Evolutionary conservation across 2,797 vertebrate species (phyloP).

Genomic region (Pogonophryne albipinna): DNA sequence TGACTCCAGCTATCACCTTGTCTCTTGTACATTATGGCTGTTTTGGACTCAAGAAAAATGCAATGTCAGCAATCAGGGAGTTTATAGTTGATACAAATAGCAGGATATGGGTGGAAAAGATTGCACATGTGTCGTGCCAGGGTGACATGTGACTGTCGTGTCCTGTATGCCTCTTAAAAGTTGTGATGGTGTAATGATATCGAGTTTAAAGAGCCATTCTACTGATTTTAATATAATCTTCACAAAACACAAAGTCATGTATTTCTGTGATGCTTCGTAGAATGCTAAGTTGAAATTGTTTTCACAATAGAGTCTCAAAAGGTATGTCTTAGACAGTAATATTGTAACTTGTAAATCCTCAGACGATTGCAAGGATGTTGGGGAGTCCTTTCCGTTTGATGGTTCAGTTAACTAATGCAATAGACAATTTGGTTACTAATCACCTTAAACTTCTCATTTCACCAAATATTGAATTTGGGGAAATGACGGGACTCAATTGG

Average conservation of each 20-base stretch:
- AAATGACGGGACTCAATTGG: not conserved
- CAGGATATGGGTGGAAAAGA: constrained; percentile 64
- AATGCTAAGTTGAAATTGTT: constrained; percentile 21
- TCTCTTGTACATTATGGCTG: constrained; percentile 31
- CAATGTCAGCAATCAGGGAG: constrained; percentile 55
- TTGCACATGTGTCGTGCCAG: not conserved
- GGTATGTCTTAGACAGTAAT: constrained; percentile 10
- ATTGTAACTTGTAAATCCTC: not conserved
- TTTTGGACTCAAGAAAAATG: constrained; percentile 55
- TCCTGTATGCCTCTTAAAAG: constrained; percentile 2
- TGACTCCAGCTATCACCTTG: constrained; percentile 26
- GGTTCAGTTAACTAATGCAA: not conserved
- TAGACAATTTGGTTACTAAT: not conserved
- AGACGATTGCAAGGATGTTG: not conserved
- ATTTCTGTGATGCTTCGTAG: constrained; percentile 25
- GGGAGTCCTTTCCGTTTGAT: not conserved
- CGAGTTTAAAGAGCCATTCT: not conserved
- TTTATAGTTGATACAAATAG: constrained; percentile 71
- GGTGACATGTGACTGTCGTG: not conserved
- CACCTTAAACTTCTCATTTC: not conserved
- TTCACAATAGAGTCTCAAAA: constrained; percentile 24
- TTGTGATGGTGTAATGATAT: not conserved
- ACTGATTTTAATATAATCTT: constrained; percentile 18
- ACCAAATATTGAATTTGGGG: not conserved
- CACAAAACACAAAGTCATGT: constrained; percentile 28